Evolutionary conservation across 2,113 vertebrate species (phyloP).

Genomic region (Euleptes europaea): DNA sequence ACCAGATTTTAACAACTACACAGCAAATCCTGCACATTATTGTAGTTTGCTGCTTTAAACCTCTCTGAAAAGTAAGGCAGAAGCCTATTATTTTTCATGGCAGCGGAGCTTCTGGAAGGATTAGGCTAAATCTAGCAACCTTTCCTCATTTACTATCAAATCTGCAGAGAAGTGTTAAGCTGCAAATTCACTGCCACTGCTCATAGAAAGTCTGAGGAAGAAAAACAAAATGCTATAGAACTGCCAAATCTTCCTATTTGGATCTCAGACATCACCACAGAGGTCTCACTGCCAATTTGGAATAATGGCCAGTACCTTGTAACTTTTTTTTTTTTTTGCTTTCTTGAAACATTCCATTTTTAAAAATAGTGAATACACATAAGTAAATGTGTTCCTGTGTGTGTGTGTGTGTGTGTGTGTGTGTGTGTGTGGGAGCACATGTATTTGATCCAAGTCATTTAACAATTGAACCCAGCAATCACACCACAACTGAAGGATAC

Average conservation of each 20-base stretch:
- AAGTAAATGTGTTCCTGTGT: neutral
- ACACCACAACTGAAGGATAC: neutral
- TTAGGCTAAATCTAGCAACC: constrained; percentile 17
- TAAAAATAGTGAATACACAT: neutral
- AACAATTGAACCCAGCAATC: neutral
- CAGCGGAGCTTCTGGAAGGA: constrained; percentile 8
- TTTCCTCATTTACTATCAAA: constrained; percentile 42
- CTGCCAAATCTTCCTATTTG: neutral
- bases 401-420: neutral
- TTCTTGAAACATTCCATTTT: neutral
- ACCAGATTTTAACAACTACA: neutral
- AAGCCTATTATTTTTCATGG: constrained; percentile 19
- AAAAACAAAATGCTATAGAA: neutral
- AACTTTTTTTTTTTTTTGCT: neutral
- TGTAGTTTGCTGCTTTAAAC: neutral
- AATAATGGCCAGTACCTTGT: neutral
- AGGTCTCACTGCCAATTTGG: neutral
- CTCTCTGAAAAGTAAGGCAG: constrained; percentile 2
- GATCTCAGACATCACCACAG: neutral
- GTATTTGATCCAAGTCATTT: neutral
- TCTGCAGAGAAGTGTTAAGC: constrained; percentile 1
- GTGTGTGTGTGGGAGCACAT: too few relatives aligned
- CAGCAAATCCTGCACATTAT: neutral
- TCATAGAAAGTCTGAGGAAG: neutral
- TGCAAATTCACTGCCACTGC: constrained; percentile 18